Base-by-base conservation (phyloP, 2,888 invertebrate species). In the Tetragnatha montana region DNA sequence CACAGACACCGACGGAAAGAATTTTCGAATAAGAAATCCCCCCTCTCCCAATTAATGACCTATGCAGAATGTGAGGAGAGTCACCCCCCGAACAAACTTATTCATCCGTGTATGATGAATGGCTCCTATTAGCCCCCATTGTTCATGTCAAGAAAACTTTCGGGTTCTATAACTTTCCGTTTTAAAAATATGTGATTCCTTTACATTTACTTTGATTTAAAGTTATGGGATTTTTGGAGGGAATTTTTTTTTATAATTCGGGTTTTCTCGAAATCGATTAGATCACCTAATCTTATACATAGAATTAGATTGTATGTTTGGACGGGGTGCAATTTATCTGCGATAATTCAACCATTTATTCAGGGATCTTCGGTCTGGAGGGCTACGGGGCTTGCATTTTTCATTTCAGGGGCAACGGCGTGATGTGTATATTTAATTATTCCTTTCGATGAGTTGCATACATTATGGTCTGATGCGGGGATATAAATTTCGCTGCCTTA, bases 91-190 rank as follows among this genome's bases (percentile, higher is more conserved):
- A 69, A 73, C 73, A 86, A 86, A 86, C 79, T 79, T 73, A 79
- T 79, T 86, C 85, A 79, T 50, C 85, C 85, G 71, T 86, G 78
- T 70, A 86, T 86, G 85, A 86, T 86, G 79, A 79, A 86, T 86
- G 70, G 60, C 21, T 60, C 12, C 73, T 86, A 86, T 86, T 86
- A 86, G 79, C 70, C 79, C n/a, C 79, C 50, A 73, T 86, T 86
- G 79, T 86, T 86, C 60, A 79, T 70, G 71, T 70, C 85, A 73
- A 12, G 50, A 22, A 60, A 86, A 86, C 71, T 79, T 86, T 79
- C 35, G 60, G 70, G 79, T 78, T 86, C 73, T 86, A 86, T 86
- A 79, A 79, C 60, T 86, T 86, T 85, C 50, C 73, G 19, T 79
- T 68, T 86, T 86, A 79, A 79, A 71, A 79, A 71, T 79, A 78